phyloP scores from a whole-genome alignment of 2,113 vertebrate species.

The Aphelocoma coerulescens region DNA sequence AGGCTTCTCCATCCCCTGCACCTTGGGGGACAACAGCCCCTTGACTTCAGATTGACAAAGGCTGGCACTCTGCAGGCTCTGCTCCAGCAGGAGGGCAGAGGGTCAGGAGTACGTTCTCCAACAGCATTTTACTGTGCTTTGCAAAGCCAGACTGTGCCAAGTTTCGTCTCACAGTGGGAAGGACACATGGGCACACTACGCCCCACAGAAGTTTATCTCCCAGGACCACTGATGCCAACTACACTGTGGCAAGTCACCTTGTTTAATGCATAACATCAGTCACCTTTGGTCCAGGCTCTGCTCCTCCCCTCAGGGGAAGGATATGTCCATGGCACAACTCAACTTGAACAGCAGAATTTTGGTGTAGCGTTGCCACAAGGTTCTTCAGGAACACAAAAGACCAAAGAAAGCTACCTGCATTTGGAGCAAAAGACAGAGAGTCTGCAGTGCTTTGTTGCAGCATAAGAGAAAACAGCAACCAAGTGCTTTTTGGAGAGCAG shows the following conservation, averaged over 20 bases:
- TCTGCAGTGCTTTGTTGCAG: neutral
- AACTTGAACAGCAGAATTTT: neutral
- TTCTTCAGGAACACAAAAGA: neutral
- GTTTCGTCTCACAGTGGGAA: rapidly evolving
- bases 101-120: neutral
- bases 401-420: neutral
- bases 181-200: neutral
- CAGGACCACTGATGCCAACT: neutral
- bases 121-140: neutral
- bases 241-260: neutral
- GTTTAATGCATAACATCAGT: neutral
- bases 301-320: neutral
- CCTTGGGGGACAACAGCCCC: neutral
- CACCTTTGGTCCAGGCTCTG: neutral
- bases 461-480: neutral
- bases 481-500: neutral
- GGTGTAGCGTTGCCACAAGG: neutral
- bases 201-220: neutral
- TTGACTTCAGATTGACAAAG: neutral
- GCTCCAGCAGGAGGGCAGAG: neutral
- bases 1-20: neutral
- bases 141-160: neutral
- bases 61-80: neutral
- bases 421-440: neutral
- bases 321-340: neutral